Percentiles rank a stretch among this genome's conserved stretches.
These are phyloP conservation scores for Drosophila subobscura DNA, from an alignment of 1,140 invertebrate species.

Conservation along the genomic window DNA sequence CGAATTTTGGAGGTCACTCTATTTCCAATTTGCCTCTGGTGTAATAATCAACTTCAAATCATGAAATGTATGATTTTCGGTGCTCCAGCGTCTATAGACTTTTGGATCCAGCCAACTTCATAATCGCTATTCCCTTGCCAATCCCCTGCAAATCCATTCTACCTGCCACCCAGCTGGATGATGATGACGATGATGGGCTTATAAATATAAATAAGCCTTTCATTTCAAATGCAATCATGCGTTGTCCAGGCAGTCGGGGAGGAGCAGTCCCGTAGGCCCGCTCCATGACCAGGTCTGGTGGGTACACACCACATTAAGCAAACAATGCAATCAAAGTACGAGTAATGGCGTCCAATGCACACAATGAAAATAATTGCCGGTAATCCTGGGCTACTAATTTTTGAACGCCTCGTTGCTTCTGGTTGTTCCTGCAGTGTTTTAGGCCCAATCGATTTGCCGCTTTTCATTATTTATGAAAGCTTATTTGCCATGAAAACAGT, in stretches of 20 bases:
- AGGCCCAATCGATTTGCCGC: conserved; percentile 44
- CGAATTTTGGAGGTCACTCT: no score
- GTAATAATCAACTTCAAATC: no score
- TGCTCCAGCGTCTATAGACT: no score
- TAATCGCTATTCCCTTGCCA: background rate
- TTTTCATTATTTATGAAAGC: conserved; percentile 77
- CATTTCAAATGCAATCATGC: conserved; percentile 70
- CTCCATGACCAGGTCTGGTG: conserved; percentile 1
- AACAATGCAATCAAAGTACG: conserved; percentile 71
- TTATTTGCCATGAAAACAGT: conserved; percentile 69
- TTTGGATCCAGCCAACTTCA: background rate
- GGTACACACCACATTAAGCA: conserved; percentile 46
- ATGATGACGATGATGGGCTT: conserved; percentile 60
- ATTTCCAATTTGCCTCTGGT: no score
- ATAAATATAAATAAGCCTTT: conserved; percentile 78
- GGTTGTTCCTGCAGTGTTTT: conserved; percentile 42
- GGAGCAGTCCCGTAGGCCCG: no score
- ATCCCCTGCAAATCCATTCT: background rate
- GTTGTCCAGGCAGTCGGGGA: conserved; percentile 24
- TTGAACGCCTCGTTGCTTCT: conserved; percentile 36
- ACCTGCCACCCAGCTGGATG: conserved; percentile 30
- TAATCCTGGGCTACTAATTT: conserved; percentile 79
- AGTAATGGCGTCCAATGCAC: conserved; percentile 73
- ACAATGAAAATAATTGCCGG: conserved; percentile 78
- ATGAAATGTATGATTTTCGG: no score